Conservation (phyloP, 1,140 invertebrate species). For the Drosophila bipectinata region DNA sequence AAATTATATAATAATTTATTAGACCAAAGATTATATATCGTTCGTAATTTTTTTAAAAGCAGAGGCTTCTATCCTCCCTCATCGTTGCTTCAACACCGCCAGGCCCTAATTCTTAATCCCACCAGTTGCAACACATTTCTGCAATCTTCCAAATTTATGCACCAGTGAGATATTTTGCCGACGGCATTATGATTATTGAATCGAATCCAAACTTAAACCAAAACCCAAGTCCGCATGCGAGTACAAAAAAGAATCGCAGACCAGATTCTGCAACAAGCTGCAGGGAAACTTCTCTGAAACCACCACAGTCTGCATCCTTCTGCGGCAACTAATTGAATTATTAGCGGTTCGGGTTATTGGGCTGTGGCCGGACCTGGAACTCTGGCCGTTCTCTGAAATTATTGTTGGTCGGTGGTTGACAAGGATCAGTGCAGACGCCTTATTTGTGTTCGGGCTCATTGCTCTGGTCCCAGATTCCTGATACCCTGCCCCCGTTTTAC, state of each 20-base stretch:
- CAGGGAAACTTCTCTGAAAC: constrained; percentile 43
- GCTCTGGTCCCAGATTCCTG: constrained; percentile 37
- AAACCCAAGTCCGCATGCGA: constrained; percentile 2
- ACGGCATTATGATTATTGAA: constrained; percentile 73
- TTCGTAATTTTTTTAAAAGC: too few species aligned
- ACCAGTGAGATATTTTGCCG: constrained; percentile 63
- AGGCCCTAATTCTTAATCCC: background rate
- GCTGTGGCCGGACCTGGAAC: constrained; percentile 19
- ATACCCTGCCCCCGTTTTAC: constrained; percentile 6
- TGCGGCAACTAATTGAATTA: constrained; percentile 79
- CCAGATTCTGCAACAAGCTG: constrained; percentile 25
- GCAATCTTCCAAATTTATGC: constrained; percentile 60
- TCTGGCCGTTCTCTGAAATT: constrained; percentile 55
- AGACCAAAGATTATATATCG: too few species aligned
- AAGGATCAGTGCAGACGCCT: constrained; percentile 80
- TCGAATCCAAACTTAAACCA: constrained; percentile 14
- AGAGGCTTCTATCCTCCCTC: too few species aligned
- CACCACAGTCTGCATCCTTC: constrained; percentile 65
- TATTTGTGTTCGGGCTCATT: constrained; percentile 79
- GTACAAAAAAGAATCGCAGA: constrained; percentile 13
- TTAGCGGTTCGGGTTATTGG: constrained; percentile 49
- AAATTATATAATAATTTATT: too few species aligned
- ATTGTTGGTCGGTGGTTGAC: constrained; percentile 77
- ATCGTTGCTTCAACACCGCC: background rate
- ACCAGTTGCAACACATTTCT: constrained; percentile 40